These are phyloP conservation scores for Thereuonema tuberculata DNA, from an alignment of 1,140 invertebrate species.

Conservation along the genomic window DNA sequence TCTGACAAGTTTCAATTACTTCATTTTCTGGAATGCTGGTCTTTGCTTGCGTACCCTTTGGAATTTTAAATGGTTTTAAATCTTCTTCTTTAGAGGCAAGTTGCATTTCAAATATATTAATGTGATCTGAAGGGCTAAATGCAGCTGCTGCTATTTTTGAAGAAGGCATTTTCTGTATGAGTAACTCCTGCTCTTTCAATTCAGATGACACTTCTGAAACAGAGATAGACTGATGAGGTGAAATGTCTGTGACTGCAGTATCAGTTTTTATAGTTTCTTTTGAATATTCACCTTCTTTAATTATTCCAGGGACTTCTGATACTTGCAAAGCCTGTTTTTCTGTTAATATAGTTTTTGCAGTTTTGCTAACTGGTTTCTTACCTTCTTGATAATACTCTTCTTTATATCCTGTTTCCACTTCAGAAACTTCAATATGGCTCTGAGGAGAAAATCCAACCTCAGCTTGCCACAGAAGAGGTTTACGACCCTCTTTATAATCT, in stretches of 20 bases:
- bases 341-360: slow-evolving; percentile 31
- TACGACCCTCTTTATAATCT: not conserved
- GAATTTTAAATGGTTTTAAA: slow-evolving; percentile 8
- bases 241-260: slow-evolving; percentile 31
- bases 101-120: slow-evolving; percentile 2
- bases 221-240: slow-evolving; percentile 31
- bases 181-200: slow-evolving; percentile 36
- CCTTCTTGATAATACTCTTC: slow-evolving; percentile 35
- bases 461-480: slow-evolving; percentile 9
- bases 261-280: slow-evolving; percentile 22
- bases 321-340: slow-evolving; percentile 21
- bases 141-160: slow-evolving; percentile 20
- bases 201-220: slow-evolving; percentile 33
- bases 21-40: slow-evolving; percentile 23
- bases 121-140: slow-evolving; percentile 21
- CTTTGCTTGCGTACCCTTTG: slow-evolving; percentile 34
- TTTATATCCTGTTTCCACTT: slow-evolving; percentile 37
- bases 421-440: slow-evolving; percentile 15
- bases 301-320: slow-evolving; percentile 22
- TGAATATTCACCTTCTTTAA: slow-evolving; percentile 26
- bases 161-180: slow-evolving; percentile 20
- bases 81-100: slow-evolving; percentile 13
- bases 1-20: slow-evolving; percentile 20
- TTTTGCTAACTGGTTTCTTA: slow-evolving; percentile 13
- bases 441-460: slow-evolving; percentile 2